phyloP scores from a whole-genome alignment of 2,113 vertebrate species.

The Chunga burmeisteri region DNA sequence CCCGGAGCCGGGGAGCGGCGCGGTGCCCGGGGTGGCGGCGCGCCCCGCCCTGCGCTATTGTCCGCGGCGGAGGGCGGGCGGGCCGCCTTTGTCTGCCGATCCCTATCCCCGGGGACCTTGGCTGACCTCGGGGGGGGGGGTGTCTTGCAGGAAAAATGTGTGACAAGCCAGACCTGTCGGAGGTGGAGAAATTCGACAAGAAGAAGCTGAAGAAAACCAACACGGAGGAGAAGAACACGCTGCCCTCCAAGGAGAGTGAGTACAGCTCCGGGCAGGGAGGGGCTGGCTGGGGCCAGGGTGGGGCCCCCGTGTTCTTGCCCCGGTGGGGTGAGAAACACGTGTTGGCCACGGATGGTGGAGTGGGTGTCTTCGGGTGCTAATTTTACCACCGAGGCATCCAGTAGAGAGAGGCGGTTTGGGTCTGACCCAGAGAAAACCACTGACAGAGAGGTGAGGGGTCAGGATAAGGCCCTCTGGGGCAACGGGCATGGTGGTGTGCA shows the following conservation, averaged over 20 bases:
- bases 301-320: not conserved
- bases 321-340: too few species aligned
- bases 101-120: not conserved
- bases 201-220: constrained; percentile 79
- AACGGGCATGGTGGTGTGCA: accelerated
- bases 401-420: not conserved
- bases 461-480: accelerated
- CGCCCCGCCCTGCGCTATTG: constrained; percentile 31
- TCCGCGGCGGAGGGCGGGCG: not conserved
- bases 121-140: not conserved
- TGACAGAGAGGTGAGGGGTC: not conserved
- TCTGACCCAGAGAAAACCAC: not conserved
- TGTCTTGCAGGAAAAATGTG: constrained; percentile 77
- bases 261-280: not conserved
- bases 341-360: not conserved
- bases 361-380: not conserved
- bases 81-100: not conserved
- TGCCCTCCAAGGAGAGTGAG: constrained; percentile 84
- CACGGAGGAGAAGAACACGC: constrained; percentile 76
- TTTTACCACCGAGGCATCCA: not conserved
- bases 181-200: constrained; percentile 84
- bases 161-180: constrained; percentile 87
- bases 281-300: not conserved
- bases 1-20: not conserved
- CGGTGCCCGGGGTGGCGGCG: not conserved